phyloP scores from a whole-genome alignment of 2,888 invertebrate genomes.

The Craniophora ligustri region DNA sequence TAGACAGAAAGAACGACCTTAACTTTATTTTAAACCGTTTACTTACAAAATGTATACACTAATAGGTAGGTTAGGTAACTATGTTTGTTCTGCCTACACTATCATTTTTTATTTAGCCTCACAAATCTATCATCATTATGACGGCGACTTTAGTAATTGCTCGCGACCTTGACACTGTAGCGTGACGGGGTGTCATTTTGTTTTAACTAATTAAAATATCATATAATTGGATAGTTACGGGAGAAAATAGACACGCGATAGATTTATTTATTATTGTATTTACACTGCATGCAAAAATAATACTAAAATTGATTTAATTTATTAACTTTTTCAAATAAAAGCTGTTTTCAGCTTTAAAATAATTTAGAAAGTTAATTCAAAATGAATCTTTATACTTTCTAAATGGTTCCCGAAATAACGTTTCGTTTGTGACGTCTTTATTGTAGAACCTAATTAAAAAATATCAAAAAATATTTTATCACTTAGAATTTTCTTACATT shows the following conservation, averaged over 20 bases:
- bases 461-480: no score
- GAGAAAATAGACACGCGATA: conserved; percentile 30
- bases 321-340: no score
- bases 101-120: conserved; percentile 33
- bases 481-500: no score
- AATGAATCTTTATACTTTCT: no score
- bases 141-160: conserved; percentile 15
- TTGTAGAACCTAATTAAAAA: no score
- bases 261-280: conserved; percentile 2
- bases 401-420: no score
- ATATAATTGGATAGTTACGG: conserved; percentile 31
- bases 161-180: conserved; percentile 37
- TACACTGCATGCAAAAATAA: no score
- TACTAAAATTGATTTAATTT: no score
- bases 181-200: conserved; percentile 34
- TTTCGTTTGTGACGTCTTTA: no score
- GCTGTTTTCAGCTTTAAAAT: not conserved
- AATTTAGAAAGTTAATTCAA: no score
- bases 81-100: conserved; percentile 24
- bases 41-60: conserved; percentile 36
- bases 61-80: no score
- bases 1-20: conserved; percentile 6
- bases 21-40: conserved; percentile 38
- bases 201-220: conserved; percentile 48
- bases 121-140: conserved; percentile 39